A percentile compares a stretch with the other conserved stretches of the same genome.
phyloP scores from a whole-genome alignment of 2,797 vertebrate species.

The Cynodonichthys magdalenae region DNA sequence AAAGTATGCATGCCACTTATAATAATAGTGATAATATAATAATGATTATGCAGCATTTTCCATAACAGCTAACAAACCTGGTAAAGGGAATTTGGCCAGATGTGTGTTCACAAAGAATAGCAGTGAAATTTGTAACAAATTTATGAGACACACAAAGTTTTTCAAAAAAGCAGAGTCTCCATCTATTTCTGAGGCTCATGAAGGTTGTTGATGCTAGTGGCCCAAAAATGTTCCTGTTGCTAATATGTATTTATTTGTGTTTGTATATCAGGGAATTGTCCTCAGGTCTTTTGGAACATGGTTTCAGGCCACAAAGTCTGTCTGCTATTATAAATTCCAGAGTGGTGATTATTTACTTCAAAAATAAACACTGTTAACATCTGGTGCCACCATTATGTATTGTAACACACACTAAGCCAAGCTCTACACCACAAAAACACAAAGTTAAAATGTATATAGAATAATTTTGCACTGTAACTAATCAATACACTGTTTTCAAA shows the following conservation, averaged over 20 bases:
- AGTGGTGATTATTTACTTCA: conserved; percentile 77
- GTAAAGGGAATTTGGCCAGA: background rate
- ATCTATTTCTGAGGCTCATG: conserved; percentile 66
- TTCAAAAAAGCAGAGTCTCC: conserved; percentile 29
- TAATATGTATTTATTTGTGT: conserved; percentile 42
- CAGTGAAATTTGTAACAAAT: background rate
- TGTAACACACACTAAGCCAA: conserved; percentile 75
- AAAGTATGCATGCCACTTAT: no score
- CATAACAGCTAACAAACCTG: background rate
- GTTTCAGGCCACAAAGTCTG: conserved; percentile 74
- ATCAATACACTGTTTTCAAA: background rate
- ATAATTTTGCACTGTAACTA: conserved; percentile 12
- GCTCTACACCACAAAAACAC: conserved; percentile 59
- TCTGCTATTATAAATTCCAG: conserved; percentile 74
- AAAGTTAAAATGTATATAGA: conserved; percentile 22
- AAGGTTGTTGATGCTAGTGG: conserved; percentile 7
- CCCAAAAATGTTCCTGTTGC: conserved; percentile 19
- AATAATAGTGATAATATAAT: background rate
- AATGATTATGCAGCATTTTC: background rate
- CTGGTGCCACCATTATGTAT: conserved; percentile 68
- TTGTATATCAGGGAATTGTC: conserved; percentile 67
- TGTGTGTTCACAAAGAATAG: background rate
- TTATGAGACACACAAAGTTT: background rate
- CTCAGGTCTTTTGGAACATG: conserved; percentile 65
- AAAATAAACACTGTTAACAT: conserved; percentile 83